phyloP scores from a whole-genome alignment of 2,797 vertebrate species.

The Anguilla megastoma region DNA sequence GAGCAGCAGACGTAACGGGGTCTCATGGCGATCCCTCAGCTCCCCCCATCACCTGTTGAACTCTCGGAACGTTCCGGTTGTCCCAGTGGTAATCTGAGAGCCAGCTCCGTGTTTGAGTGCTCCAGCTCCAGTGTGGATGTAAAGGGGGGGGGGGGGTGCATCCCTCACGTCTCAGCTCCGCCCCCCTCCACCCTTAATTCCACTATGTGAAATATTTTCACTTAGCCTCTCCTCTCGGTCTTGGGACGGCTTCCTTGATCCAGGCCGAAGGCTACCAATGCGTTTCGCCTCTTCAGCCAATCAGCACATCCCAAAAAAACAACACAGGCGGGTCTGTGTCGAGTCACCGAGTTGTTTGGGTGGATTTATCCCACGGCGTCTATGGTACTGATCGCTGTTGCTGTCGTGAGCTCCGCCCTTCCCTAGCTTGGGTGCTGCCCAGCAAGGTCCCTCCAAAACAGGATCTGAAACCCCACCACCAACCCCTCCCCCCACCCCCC shows the following conservation, averaged over 20 bases:
- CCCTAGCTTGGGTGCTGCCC: not conserved
- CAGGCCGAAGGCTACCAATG: not conserved
- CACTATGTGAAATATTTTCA: not conserved
- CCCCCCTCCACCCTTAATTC: not conserved
- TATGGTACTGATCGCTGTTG: not conserved
- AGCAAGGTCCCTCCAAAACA: constrained; percentile 22
- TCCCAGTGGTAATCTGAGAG: constrained; percentile 23
- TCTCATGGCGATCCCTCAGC: not conserved
- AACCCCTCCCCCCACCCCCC: not conserved
- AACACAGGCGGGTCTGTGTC: not conserved
- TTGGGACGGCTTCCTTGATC: not conserved
- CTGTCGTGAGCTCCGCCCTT: not conserved
- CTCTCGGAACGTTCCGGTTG: not conserved
- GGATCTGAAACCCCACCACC: constrained; percentile 10
- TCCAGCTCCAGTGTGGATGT: constrained; percentile 8
- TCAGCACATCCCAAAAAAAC: not conserved
- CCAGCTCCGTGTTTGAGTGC: not conserved
- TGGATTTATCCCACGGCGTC: not conserved
- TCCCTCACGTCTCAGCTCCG: not conserved
- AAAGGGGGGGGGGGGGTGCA: not conserved
- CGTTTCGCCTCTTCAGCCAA: not conserved
- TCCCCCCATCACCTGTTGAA: constrained; percentile 28
- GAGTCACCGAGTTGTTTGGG: not conserved
- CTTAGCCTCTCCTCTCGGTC: not conserved
- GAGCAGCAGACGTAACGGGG: constrained; percentile 22